Evolutionary conservation across 2,888 invertebrate genomes (phyloP).

Genomic region (Mesorhabditis spiculigera): DNA sequence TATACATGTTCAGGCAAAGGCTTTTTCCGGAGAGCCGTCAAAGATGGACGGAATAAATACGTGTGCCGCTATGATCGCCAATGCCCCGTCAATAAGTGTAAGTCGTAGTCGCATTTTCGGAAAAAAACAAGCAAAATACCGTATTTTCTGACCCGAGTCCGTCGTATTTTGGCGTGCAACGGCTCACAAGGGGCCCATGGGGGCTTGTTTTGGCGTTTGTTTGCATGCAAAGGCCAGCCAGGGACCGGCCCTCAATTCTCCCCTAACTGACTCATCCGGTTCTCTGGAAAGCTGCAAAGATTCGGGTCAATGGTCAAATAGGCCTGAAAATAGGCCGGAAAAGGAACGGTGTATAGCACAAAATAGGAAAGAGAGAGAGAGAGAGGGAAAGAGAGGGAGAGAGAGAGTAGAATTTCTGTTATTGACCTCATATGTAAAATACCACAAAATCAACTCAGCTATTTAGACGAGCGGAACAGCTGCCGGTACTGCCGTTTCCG

Average conservation of each 20-base stretch:
- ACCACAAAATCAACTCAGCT: neutral
- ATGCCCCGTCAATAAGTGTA: conserved; percentile 49
- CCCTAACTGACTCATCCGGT: too few species aligned
- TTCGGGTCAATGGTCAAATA: too few species aligned
- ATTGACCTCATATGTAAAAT: neutral
- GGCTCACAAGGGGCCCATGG: too few species aligned
- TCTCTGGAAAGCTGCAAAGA: too few species aligned
- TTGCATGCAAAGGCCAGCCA: too few species aligned
- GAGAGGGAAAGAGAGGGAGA: too few species aligned
- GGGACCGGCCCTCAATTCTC: too few species aligned
- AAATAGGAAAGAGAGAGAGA: too few species aligned
- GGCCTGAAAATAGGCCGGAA: too few species aligned
- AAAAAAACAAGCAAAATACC: neutral
- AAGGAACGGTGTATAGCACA: too few species aligned
- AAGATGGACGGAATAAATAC: conserved; percentile 53
- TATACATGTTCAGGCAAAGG: conserved; percentile 25
- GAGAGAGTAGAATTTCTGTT: neutral
- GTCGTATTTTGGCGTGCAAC: neutral
- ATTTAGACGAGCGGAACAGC: conserved; percentile 47
- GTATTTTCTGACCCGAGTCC: neutral
- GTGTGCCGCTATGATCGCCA: conserved; percentile 49
- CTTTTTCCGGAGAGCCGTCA: conserved; percentile 52
- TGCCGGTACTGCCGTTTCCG: conserved; percentile 52
- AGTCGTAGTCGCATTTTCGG: conserved; percentile 13
- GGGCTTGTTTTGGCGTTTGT: too few species aligned